A percentile compares a stretch with the other conserved stretches of the same genome.
Conservation (phyloP, 2,113 vertebrate genomes). For the Leptocoma aspasia region DNA sequence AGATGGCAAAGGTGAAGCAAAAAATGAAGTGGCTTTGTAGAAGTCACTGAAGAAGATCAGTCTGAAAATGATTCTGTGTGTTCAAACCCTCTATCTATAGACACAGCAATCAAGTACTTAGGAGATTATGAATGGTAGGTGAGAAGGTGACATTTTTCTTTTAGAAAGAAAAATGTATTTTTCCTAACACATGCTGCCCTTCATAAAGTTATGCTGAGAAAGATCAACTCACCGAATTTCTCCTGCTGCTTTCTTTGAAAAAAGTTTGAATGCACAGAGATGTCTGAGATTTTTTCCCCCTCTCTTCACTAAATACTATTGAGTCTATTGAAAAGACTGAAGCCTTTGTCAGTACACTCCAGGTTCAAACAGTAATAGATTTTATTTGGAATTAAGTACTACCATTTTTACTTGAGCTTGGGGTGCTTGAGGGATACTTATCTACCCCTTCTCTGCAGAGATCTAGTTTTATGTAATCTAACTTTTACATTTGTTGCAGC, state of each 20-base stretch:
- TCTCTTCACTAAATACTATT: background rate
- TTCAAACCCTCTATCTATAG: background rate
- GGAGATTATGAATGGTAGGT: background rate
- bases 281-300: rapidly evolving
- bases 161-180: background rate
- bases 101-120: background rate
- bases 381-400: background rate
- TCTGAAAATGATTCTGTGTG: background rate
- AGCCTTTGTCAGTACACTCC: background rate
- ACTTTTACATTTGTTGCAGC: background rate
- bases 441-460: background rate
- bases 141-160: background rate
- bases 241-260: background rate
- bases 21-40: background rate
- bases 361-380: background rate
- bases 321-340: background rate
- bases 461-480: background rate
- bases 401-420: background rate
- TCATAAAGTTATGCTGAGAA: background rate
- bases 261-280: background rate
- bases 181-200: background rate
- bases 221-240: background rate
- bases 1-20: background rate
- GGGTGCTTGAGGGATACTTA: background rate
- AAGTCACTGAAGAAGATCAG: background rate